Percentiles rank a stretch among this genome's conserved stretches.
Evolutionary conservation across 2,797 vertebrate genomes (phyloP).

Genomic region (Paratrypauchen microcephalus): DNA sequence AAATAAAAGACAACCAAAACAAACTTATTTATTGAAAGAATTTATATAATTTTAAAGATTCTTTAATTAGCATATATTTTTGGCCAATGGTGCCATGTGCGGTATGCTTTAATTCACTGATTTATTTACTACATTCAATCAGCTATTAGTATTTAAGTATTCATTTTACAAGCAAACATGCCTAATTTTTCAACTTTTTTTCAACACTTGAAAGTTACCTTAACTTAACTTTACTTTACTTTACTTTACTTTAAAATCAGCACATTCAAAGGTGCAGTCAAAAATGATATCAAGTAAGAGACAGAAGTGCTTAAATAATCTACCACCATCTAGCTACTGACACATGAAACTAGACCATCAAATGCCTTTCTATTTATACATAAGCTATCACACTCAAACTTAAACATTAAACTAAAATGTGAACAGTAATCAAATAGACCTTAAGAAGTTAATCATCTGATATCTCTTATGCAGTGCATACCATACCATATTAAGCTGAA

Average conservation of each 20-base stretch:
- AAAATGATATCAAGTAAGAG: not conserved
- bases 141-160: not conserved
- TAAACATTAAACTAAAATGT: constrained; percentile 21
- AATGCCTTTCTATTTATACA: constrained; percentile 49
- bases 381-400: constrained; percentile 15
- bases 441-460: constrained; percentile 31
- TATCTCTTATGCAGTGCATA: constrained; percentile 29
- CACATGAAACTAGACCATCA: constrained; percentile 22
- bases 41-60: not conserved
- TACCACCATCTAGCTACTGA: constrained; percentile 19
- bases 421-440: constrained; percentile 42
- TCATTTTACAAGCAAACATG: not conserved
- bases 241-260: constrained; percentile 8
- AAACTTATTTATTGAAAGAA: not conserved
- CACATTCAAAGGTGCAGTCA: constrained; percentile 13
- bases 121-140: not conserved
- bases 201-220: not conserved
- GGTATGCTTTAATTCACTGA: not conserved
- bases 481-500: constrained; percentile 14
- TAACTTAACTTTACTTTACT: not conserved
- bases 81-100: not conserved
- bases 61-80: not conserved
- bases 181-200: too few relatives aligned
- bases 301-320: constrained; percentile 1
- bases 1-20: not conserved